A percentile compares a stretch with the other conserved stretches of the same genome.
Evolutionary conservation across 1,140 invertebrate species (phyloP).

Genomic region (Eciton burchellii): DNA sequence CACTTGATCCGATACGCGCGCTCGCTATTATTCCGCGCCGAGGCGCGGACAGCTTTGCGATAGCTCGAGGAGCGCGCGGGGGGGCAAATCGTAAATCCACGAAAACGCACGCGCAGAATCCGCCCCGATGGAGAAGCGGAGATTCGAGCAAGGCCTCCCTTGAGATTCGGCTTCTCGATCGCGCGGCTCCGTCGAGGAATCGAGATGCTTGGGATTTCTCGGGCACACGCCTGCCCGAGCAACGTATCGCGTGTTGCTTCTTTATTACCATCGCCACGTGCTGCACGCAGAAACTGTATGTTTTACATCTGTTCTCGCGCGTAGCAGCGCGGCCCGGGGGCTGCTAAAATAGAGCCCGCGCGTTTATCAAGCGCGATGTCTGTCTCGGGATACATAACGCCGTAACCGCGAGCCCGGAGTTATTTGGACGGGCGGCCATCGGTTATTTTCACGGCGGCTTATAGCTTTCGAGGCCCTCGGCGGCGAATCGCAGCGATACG

Average conservation of each 20-base stretch:
- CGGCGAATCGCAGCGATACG: background rate
- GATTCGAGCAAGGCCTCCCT: no score
- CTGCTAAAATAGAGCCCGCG: slow-evolving; percentile 53
- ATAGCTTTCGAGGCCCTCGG: slow-evolving; percentile 23
- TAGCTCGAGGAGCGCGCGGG: slow-evolving; percentile 21
- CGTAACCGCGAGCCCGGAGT: slow-evolving; percentile 26
- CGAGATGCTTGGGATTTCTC: no score
- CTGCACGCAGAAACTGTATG: slow-evolving; percentile 50
- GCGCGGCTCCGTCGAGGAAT: background rate
- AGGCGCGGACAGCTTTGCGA: slow-evolving; percentile 45
- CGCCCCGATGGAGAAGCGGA: no score
- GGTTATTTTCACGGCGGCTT: slow-evolving; percentile 45
- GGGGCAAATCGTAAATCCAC: slow-evolving; percentile 25
- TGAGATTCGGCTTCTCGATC: no score
- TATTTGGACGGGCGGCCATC: slow-evolving; percentile 40
- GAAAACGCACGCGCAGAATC: background rate
- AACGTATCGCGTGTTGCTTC: slow-evolving; percentile 16
- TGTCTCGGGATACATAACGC: slow-evolving; percentile 50
- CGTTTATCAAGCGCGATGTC: slow-evolving; percentile 38
- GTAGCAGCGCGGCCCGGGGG: slow-evolving; percentile 4
- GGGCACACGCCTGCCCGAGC: background rate
- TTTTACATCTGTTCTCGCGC: slow-evolving; percentile 59
- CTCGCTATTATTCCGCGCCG: slow-evolving; percentile 24
- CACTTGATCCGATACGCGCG: slow-evolving; percentile 28
- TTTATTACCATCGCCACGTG: slow-evolving; percentile 53